Conservation (phyloP, 2,888 invertebrate genomes). For the Tachina grossa region DNA sequence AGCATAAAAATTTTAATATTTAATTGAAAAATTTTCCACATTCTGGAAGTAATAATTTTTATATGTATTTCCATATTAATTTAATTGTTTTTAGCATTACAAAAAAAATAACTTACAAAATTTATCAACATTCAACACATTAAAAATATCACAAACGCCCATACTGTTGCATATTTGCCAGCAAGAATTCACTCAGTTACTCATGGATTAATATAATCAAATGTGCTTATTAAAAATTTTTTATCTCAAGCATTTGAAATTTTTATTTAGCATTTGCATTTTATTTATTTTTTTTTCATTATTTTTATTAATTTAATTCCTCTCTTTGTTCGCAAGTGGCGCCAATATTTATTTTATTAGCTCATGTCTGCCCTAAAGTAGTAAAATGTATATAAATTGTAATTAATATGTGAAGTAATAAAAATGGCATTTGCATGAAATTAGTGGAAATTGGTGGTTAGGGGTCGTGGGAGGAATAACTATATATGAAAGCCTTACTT, state of each 20-base stretch:
- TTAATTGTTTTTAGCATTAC: slow-evolving; percentile 25
- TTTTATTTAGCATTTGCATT: not conserved
- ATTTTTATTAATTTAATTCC: slow-evolving; percentile 22
- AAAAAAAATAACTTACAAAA: too few relatives aligned
- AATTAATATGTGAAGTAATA: too few relatives aligned
- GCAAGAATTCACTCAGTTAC: not conserved
- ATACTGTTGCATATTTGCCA: not conserved
- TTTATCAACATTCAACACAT: slow-evolving; percentile 13
- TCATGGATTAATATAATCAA: not conserved
- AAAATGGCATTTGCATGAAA: too few relatives aligned
- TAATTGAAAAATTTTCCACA: not conserved
- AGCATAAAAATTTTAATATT: too few relatives aligned
- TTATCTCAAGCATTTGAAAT: slow-evolving; percentile 1
- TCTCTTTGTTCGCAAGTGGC: slow-evolving; percentile 35
- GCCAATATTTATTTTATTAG: slow-evolving; percentile 54
- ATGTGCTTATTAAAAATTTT: slow-evolving; percentile 7
- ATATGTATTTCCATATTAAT: slow-evolving; percentile 1
- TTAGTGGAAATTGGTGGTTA: too few relatives aligned
- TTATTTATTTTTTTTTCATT: not conserved
- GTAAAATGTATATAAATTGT: slow-evolving; percentile 29
- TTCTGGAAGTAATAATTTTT: not conserved
- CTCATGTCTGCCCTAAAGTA: slow-evolving; percentile 56
- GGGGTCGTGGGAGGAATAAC: too few relatives aligned
- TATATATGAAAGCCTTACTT: too few relatives aligned
- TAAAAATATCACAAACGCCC: not conserved